Base-by-base conservation (phyloP, 1,140 invertebrate species). In the Penaeus chinensis region DNA sequence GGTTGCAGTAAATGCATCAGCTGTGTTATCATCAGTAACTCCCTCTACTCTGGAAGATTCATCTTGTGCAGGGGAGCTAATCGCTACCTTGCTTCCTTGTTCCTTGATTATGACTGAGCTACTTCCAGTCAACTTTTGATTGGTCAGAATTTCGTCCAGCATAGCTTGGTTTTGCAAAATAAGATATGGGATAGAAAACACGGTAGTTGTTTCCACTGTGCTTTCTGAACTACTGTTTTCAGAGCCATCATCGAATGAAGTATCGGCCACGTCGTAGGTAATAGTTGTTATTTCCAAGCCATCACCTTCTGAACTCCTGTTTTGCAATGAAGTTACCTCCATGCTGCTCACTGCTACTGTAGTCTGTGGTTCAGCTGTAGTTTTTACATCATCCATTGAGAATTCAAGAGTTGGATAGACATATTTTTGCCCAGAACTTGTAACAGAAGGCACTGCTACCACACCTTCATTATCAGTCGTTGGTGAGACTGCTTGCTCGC, bases 51-150 rank as follows among this genome's bases (percentile, higher is more conserved):
- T 63, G 18, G 37, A 61, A 37, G 32, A 42, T n/a, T 63, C 32
- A 66, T 66, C 42, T 22, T 77, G 32, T 10, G 66, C 20, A 32
- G 86, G 79, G 20, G 80, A 37, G 37, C 62, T 87, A n/a, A 87
- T 83, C 0, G 80, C 79, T 54, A 87, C 86, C 62, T 77, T 82
- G 81, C 86, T 87, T 10, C 86, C 86, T 32, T 87, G 86, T 20
- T 87, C 86, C 16, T 76, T 87, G 24, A 87, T 87, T 13, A 87
- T 74, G 7, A 87, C 71, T 20, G 82, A 63, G 37, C 80, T 82
- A 13, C 61, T 27, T 13, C 54, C 60, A 27, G 22, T 66, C 22
- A 71, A 24, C 11, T 27, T 42, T 54, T 78, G 80, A 11, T 20
- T 65, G 71, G 76, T 82, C 20, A 87, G 71, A 20, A 87, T 62